A percentile compares a stretch with the other conserved stretches of the same genome.
Conservation (phyloP, 1,140 invertebrate genomes). For the Penaeus indicus region DNA sequence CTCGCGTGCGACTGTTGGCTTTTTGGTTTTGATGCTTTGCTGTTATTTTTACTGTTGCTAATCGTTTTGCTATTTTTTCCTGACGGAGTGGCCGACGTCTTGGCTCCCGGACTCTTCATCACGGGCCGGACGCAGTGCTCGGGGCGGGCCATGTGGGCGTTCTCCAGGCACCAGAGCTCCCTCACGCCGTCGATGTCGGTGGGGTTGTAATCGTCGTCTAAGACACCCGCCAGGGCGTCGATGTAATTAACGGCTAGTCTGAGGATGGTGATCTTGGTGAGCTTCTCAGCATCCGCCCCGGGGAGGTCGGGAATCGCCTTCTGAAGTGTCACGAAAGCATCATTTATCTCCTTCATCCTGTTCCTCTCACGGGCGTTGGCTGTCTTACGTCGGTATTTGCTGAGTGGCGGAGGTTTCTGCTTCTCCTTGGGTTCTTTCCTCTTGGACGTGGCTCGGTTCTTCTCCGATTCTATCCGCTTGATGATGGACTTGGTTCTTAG, state of each 20-base stretch:
- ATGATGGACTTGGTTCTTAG: slow-evolving; percentile 73
- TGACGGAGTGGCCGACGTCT: not conserved
- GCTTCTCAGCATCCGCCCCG: slow-evolving; percentile 76
- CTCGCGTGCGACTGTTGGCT: slow-evolving; percentile 22
- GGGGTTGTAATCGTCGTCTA: slow-evolving; percentile 67
- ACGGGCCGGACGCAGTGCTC: slow-evolving; percentile 62
- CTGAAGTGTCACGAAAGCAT: slow-evolving; percentile 85
- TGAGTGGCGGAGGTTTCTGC: slow-evolving; percentile 83
- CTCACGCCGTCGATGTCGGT: slow-evolving; percentile 65
- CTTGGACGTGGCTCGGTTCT: slow-evolving; percentile 68
- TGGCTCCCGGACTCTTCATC: slow-evolving; percentile 28
- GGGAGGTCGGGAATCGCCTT: slow-evolving; percentile 78
- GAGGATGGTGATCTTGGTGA: slow-evolving; percentile 91
- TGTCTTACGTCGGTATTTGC: slow-evolving; percentile 89
- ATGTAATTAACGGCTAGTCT: slow-evolving; percentile 90
- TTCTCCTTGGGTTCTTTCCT: slow-evolving; percentile 74
- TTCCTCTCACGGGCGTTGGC: slow-evolving; percentile 89
- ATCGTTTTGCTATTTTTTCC: slow-evolving; percentile 38
- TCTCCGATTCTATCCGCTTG: slow-evolving; percentile 73
- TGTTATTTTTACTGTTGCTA: slow-evolving; percentile 27
- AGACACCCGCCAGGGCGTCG: slow-evolving; percentile 74
- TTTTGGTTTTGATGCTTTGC: slow-evolving; percentile 44
- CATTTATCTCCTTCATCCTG: slow-evolving; percentile 90
- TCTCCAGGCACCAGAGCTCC: slow-evolving; percentile 64
- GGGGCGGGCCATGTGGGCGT: slow-evolving; percentile 65